Conservation (phyloP, 2,888 invertebrate genomes). For the Nymphalis polychloros region DNA sequence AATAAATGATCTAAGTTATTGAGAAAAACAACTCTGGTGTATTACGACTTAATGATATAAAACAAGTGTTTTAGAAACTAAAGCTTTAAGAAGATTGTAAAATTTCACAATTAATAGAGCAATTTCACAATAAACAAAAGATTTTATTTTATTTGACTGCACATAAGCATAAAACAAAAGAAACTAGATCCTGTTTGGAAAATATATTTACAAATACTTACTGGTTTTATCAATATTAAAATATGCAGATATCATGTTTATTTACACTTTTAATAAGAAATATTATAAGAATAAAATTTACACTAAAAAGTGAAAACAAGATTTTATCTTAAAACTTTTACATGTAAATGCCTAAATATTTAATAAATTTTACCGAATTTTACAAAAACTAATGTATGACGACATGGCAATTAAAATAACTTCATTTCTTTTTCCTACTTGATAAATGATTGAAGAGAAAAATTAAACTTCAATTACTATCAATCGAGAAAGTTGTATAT, state of each 20-base stretch:
- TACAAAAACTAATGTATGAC: not conserved
- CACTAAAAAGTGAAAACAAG: not conserved
- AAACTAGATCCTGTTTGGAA: no score
- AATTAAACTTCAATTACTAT: slow-evolving; percentile 2
- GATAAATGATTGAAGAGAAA: not conserved
- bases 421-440: not conserved
- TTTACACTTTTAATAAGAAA: no score
- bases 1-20: not conserved
- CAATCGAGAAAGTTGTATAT: slow-evolving; percentile 4
- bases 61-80: no score
- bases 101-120: no score
- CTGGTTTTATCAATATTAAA: no score
- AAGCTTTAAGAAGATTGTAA: no score
- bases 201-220: no score
- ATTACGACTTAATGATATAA: not conserved
- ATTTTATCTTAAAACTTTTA: not conserved
- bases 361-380: not conserved
- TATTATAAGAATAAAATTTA: not conserved
- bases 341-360: not conserved
- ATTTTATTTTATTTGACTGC: no score
- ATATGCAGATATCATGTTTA: no score
- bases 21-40: not conserved
- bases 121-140: no score
- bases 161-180: no score
- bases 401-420: not conserved